phyloP scores from a whole-genome alignment of 1,140 invertebrate genomes.

The Sitophilus oryzae region DNA sequence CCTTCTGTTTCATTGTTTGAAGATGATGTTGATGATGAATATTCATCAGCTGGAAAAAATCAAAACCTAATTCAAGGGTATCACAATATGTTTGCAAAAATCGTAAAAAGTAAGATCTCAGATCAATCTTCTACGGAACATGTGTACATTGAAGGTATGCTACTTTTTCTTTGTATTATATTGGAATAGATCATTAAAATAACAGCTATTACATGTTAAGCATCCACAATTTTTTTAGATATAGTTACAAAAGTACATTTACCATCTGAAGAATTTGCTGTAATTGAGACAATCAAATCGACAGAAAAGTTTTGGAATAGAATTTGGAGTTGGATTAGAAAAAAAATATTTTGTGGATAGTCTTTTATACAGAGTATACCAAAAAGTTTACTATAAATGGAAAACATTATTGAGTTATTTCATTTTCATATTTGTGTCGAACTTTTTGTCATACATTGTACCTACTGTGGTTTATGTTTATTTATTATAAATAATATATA shows the following conservation, averaged over 20 bases:
- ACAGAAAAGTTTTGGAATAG: not conserved
- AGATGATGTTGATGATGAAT: not conserved
- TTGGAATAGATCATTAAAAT: not conserved
- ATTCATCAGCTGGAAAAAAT: not conserved
- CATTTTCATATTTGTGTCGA: too few relatives aligned
- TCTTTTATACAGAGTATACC: not conserved
- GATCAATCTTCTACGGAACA: not conserved
- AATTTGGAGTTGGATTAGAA: conserved; percentile 7
- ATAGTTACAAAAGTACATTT: conserved; percentile 13
- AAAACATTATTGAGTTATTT: too few relatives aligned
- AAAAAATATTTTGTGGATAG: not conserved
- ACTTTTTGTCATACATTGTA: too few relatives aligned
- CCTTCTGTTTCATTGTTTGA: conserved; percentile 14
- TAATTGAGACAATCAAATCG: not conserved
- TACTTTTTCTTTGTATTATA: not conserved
- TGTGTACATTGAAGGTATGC: conserved; percentile 9
- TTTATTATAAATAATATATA: too few relatives aligned
- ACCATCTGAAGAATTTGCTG: conserved; percentile 14
- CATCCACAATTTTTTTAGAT: conserved; percentile 8
- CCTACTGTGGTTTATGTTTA: too few relatives aligned
- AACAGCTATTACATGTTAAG: not conserved
- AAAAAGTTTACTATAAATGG: not conserved
- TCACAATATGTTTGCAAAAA: conserved; percentile 14
- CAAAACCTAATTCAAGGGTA: not conserved
- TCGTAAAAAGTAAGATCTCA: conserved; percentile 8